Base-by-base conservation (phyloP, 1,140 invertebrate genomes). In the Ericerus pela region DNA sequence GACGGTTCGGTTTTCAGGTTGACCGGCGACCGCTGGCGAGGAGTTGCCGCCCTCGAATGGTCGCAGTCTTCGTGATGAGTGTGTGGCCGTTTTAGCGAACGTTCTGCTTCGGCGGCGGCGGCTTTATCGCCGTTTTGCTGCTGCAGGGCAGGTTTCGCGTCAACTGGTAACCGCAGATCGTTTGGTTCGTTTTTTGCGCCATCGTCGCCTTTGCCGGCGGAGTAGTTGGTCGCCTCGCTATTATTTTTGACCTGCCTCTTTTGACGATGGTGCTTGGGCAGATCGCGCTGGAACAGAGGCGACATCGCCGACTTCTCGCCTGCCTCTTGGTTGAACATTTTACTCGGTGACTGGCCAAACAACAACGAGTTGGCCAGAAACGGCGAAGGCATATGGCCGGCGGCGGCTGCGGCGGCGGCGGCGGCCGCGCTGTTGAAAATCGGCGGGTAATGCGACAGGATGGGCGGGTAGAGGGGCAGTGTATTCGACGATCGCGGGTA, bases 401-500 rank as follows among this genome's bases (percentile, higher is more conserved):
- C 67, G n/a, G 20, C 28, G 51, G 51, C 6, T 51, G 1, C 6
- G 38, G 54, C n/a, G 41, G 28, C 0, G 54, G 41, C 38, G 51
- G 41, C 0, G 55, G 47, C 2, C 41, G 11, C 73, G 74, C 51
- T 70, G 73, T 53, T 30, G 51, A 81, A 78, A 0, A 81, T 62
- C 1, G 76, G 71, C 6, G 77, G 75, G 14, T 78, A 76, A 28
- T 76, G 75, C n/a, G 76, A 68, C 54, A 80, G 75, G 16, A 77
- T 72, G 4, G 76, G 67, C 41, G 79, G 80, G 6, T 79, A 75
- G 26, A 84, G 73, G 1, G 76, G 75, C 36, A 79, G 70, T 28
- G 69, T 70, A 22, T 52, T 37, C 27, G 70, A 68, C 2, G 70
- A 67, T 55, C 76, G 68, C 6, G 75, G 69, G 59, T 82, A 86